These are phyloP conservation scores for Drosophila limbata DNA, from an alignment of 2,888 invertebrate species.

Conservation along the genomic window DNA sequence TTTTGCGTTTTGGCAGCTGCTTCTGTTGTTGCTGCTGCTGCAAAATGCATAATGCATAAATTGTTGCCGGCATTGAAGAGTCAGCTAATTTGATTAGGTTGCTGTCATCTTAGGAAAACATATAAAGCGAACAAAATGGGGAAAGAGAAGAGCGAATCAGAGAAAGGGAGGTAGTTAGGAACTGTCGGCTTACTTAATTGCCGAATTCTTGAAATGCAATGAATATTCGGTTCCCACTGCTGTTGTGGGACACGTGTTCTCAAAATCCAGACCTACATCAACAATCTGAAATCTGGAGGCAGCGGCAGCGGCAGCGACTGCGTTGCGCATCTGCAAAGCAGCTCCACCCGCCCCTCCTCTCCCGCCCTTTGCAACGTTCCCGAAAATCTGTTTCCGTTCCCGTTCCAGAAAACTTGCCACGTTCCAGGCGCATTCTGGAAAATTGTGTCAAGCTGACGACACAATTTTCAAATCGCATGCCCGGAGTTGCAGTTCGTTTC, in stretches of 20 bases:
- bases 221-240: background rate
- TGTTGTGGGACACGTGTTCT: slow-evolving; percentile 63
- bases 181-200: slow-evolving; percentile 16
- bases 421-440: slow-evolving; percentile 83
- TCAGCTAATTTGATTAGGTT: slow-evolving; percentile 64
- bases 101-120: slow-evolving; percentile 52
- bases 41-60: slow-evolving; percentile 58
- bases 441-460: slow-evolving; percentile 84
- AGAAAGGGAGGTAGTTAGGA: background rate
- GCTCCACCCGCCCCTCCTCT: background rate
- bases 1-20: slow-evolving; percentile 57
- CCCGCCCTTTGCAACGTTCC: slow-evolving; percentile 41
- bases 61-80: slow-evolving; percentile 52
- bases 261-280: slow-evolving; percentile 84
- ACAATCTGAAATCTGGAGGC: slow-evolving; percentile 70
- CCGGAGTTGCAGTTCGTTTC: slow-evolving; percentile 73
- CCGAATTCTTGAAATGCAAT: slow-evolving; percentile 25
- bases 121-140: slow-evolving; percentile 10
- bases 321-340: slow-evolving; percentile 66
- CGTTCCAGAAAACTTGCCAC: slow-evolving; percentile 36
- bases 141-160: background rate
- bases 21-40: slow-evolving; percentile 22
- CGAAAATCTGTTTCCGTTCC: slow-evolving; percentile 50
- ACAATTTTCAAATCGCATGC: slow-evolving; percentile 81
- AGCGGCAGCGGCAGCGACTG: slow-evolving; percentile 12